Base-by-base conservation (phyloP, 1,140 invertebrate species). In the Procambarus clarkii region DNA sequence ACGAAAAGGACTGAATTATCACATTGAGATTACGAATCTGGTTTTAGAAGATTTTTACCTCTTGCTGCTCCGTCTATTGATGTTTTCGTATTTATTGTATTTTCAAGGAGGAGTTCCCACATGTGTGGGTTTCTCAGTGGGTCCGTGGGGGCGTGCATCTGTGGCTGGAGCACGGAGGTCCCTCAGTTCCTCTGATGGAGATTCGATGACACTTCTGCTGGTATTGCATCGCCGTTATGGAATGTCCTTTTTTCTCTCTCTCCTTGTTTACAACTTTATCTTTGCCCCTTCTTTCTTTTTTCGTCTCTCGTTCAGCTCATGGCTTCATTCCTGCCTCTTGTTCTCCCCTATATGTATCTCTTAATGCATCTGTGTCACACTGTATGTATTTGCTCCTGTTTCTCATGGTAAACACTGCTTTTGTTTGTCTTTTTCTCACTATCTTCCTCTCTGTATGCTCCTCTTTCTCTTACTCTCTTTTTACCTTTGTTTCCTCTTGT, bases 161-260 rank as follows among this genome's bases (percentile, higher is more conserved):
- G 7, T 13, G 64, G 64, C 4, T 5, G 9, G 64, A 0, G 2
- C 21, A 18, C 11, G 9, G 64, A 3, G 13, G 18, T 69, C 21
- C 11, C 18, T 69, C 21, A 21, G 13, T 69, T 0, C 3, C 18
- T 11, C 3, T 69, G 64, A 69, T 4, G 64, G 64, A 69, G 64
- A 21, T 21, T 69, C 11, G 64, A 69, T 69, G 64, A 69, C 18
- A 4, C 13, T 18, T 13, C 11, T 18, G 64, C 4, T 69, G 18
- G 4, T 69, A 69, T 3, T 69, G 18, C 18, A 18, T 69, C 18
- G 64, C 21, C 13, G 64, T 58, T 8, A 13, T 80, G 48, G 45
- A 11, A 50, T 18, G 44, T 64, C 45, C 60, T 84, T 45, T 84
- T 45, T n/a, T 74, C 24, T 84, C 3, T 74, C 76, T 87, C 85